Conservation (phyloP, 2,113 vertebrate species). For the Onychostoma macrolepis region DNA sequence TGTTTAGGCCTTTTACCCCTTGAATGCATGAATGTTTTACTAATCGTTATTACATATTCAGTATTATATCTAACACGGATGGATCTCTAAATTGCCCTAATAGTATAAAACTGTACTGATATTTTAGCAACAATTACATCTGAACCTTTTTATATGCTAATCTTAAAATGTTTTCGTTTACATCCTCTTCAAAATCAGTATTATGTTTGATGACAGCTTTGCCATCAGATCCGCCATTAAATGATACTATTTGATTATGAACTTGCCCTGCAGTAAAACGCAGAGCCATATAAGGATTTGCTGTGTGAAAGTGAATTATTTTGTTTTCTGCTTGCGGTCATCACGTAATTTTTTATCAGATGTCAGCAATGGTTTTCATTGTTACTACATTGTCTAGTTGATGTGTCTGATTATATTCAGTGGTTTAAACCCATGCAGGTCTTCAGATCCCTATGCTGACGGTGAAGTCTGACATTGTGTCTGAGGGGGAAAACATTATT, state of each 20-base stretch:
- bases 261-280: background rate
- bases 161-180: no score
- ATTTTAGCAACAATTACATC: background rate
- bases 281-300: background rate
- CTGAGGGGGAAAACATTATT: conserved; percentile 61
- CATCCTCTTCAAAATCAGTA: background rate
- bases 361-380: background rate
- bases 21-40: no score
- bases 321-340: background rate
- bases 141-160: no score
- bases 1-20: no score
- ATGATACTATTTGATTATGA: background rate
- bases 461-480: conserved; percentile 42
- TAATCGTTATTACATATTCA: no score
- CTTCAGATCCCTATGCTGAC: conserved; percentile 67
- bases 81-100: background rate
- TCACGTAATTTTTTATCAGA: background rate
- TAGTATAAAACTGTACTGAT: background rate
- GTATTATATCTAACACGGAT: background rate
- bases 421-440: conserved; percentile 59
- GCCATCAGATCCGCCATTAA: background rate
- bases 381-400: background rate
- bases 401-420: background rate
- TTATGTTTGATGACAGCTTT: background rate
- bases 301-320: no score